Conservation (phyloP, 2,797 vertebrate species). For the Artibeus lituratus region DNA sequence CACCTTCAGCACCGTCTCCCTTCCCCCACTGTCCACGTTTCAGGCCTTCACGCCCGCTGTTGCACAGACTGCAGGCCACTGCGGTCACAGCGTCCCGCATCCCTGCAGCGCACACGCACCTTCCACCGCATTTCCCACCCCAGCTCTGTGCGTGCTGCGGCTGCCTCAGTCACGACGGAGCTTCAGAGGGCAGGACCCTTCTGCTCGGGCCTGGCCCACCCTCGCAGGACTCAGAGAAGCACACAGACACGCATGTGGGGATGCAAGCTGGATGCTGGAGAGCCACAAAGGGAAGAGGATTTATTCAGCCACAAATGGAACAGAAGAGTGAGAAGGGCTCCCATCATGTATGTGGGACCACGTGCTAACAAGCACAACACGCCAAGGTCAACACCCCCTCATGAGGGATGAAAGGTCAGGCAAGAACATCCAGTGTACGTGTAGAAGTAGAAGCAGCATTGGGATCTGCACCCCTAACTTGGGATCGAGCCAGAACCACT, state of each 20-base stretch:
- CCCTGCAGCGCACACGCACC: neutral
- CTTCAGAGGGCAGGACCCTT: neutral
- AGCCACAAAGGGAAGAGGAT: neutral
- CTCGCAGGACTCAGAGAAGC: neutral
- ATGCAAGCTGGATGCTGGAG: neutral
- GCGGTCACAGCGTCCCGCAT: neutral
- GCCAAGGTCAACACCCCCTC: neutral
- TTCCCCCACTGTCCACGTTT: neutral
- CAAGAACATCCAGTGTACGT: neutral
- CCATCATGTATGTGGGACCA: fast-evolving
- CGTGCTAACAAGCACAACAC: fast-evolving
- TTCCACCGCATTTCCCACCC: neutral
- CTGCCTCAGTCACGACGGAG: neutral
- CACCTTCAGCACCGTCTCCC: neutral
- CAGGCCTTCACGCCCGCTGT: neutral
- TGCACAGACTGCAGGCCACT: neutral
- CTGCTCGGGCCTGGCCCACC: neutral
- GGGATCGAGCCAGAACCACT: neutral
- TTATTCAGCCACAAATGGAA: neutral
- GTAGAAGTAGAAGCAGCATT: neutral
- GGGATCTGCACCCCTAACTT: neutral
- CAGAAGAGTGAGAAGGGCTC: neutral
- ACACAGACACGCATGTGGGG: neutral
- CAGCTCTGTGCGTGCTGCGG: too few species aligned
- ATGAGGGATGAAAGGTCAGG: neutral